Evolutionary conservation across 2,888 invertebrate species (phyloP), one percentile per base, ranked within the genome.

Genomic region (Drosophila buzzatii): DNA sequence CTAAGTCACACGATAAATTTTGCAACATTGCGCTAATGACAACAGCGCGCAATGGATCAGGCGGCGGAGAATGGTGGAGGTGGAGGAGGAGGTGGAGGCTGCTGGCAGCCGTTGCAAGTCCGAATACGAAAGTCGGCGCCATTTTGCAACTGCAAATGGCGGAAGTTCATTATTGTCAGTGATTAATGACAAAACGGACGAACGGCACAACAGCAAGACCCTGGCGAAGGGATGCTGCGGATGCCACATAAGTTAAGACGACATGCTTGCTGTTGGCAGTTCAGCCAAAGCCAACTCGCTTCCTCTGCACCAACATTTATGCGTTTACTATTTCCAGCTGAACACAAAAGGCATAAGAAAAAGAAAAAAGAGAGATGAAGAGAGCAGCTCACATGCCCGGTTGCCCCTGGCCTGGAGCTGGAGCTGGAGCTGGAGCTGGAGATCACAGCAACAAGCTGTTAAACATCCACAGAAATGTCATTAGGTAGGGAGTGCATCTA

Each of bases 111-210:
- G 58, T 52, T 70, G 73, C 73, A 70, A 62, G 63, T 70, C 65
- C 61, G 60, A 70, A 69, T 70, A 67, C 55, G 64, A 73, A 75
- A 76, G 79, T 74, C 72, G 70, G 81, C 75, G 72, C 73, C 81
- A 81, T 81, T 84, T 84, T 75, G 79, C 66, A 58, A 71, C 78
- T 77, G 86, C 82, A 86, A 90, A 81, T 77, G 85, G 75, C 90
- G 92, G 91, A 92, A 91, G 91, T 92, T 91, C 91, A 91, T 91
- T 91, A 91, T 91, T 89, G 91, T 85, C 92, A 85, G 92, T 91
- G 92, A 91, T 91, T 92, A 91, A 92, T 91, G 92, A 84, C 87
- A 76, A 76, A 71, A 71, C 64, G 73, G 78, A 51, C 41, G 44
- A 31, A 23, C 14, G 4, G 42, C 0, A 27, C n/a, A 9, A 20